Evolutionary conservation across 64 coral and sea anemone genomes (phyloP).

Genomic region (Hydrozoanthus tunicans): DNA sequence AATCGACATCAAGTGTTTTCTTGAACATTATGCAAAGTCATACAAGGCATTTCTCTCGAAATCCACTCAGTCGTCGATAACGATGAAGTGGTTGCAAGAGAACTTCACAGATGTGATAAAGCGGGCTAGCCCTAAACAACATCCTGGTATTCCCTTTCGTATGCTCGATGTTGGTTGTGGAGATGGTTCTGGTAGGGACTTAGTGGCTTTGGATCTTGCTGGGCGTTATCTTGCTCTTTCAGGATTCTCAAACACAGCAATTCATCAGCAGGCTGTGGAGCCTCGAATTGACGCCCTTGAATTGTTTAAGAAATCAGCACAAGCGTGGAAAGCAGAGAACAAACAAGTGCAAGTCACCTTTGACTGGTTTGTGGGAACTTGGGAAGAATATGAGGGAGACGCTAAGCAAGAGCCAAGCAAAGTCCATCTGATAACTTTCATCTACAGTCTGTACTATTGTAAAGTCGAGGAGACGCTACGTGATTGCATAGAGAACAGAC

Average conservation of each 20-base stretch:
- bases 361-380: no score
- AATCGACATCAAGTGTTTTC: not conserved
- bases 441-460: no score
- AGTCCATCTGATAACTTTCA: no score
- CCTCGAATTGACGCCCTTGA: no score
- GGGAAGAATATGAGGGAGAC: no score
- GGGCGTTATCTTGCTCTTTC: no score
- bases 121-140: not conserved
- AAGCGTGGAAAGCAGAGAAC: no score
- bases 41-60: not conserved
- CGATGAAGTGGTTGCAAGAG: not conserved
- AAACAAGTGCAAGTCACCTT: no score
- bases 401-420: no score
- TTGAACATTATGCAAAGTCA: not conserved
- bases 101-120: not conserved
- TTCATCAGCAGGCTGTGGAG: not conserved
- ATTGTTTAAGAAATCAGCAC: no score
- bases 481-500: no score
- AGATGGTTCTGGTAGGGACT: not conserved
- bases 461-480: no score
- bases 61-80: not conserved
- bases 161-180: not conserved
- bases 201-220: not conserved
- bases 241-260: not conserved
- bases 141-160: not conserved